Conservation (phyloP, 2,888 invertebrate species). For the Peribatodes rhomboidaria region DNA sequence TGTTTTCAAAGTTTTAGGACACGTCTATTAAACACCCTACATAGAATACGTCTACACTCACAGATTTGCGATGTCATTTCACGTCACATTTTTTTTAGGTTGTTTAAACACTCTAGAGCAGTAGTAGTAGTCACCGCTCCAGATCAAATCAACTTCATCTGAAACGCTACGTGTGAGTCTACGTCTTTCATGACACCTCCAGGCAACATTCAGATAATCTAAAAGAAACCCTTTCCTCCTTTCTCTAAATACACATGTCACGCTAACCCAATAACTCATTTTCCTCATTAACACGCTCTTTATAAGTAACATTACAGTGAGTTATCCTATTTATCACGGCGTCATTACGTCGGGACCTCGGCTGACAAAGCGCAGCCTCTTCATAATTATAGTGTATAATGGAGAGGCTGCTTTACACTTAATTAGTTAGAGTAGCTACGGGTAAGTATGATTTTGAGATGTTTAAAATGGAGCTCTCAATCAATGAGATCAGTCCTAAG, state of each 20-base stretch:
- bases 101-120: too few species aligned
- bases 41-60: too few species aligned
- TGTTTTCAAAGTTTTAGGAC: too few species aligned
- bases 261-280: conserved; percentile 1
- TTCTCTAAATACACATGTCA: conserved; percentile 8
- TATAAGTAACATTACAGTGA: neutral
- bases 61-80: too few species aligned
- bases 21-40: too few species aligned
- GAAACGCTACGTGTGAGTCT: too few species aligned
- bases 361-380: conserved; percentile 8
- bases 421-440: neutral
- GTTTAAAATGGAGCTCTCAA: neutral
- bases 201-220: too few species aligned
- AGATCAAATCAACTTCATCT: too few species aligned
- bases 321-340: conserved; percentile 4
- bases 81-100: too few species aligned
- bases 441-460: neutral
- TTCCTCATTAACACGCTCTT: neutral
- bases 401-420: neutral
- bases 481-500: too few species aligned
- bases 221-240: neutral
- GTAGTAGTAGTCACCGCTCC: too few species aligned
- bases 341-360: neutral
- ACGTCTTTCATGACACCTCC: too few species aligned
- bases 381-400: conserved; percentile 9